A percentile compares a stretch with the other conserved stretches of the same genome.
phyloP scores from a whole-genome alignment of 2,113 vertebrate species.

The Arizona elegans region DNA sequence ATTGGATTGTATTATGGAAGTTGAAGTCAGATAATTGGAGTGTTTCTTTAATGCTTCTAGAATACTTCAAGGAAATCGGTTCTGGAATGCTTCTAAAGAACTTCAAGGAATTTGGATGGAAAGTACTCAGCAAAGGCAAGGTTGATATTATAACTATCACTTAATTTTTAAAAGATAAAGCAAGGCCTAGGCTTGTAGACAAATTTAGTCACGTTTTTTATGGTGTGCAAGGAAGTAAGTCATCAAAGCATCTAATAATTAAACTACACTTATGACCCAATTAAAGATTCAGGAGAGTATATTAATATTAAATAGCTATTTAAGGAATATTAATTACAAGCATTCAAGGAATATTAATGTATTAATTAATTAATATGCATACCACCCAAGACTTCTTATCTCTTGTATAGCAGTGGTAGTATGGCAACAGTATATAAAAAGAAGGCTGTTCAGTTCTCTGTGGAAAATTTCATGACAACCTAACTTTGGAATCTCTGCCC shows the following conservation, averaged over 20 bases:
- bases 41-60: neutral
- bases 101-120: neutral
- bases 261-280: constrained; percentile 47
- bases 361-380: neutral
- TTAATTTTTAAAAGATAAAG: constrained; percentile 51
- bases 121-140: constrained; percentile 23
- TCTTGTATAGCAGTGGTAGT: neutral
- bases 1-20: neutral
- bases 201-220: constrained; percentile 50
- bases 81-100: constrained; percentile 21
- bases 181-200: constrained; percentile 50
- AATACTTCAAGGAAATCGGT: neutral
- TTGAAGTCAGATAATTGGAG: neutral
- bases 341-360: constrained; percentile 9
- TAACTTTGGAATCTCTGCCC: neutral
- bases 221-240: constrained; percentile 42
- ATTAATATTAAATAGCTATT: constrained; percentile 38
- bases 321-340: neutral
- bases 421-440: constrained; percentile 2
- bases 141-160: constrained; percentile 43
- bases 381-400: neutral
- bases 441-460: neutral
- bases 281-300: constrained; percentile 27
- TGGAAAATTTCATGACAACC: neutral
- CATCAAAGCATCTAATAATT: constrained; percentile 57